phyloP scores from a whole-genome alignment of 2,797 vertebrate genomes.

The Emys orbicularis region DNA sequence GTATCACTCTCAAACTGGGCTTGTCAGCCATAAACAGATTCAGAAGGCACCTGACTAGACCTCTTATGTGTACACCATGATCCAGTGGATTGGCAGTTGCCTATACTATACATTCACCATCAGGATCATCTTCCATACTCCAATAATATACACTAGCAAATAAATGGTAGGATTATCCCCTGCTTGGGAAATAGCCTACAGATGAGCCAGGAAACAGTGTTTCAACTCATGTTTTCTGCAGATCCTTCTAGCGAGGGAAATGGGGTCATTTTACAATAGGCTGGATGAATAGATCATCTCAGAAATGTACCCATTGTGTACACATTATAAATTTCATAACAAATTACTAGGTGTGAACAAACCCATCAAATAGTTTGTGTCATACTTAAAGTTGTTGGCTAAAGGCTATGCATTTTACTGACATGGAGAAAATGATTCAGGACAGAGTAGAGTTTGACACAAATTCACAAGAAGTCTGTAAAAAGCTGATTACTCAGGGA shows the following conservation, averaged over 20 bases:
- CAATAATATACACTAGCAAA: rapidly evolving
- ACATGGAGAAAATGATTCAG: neutral
- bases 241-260: neutral
- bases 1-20: neutral
- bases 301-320: neutral
- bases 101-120: neutral
- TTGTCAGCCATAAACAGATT: neutral
- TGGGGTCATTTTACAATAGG: neutral
- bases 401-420: neutral
- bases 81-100: neutral
- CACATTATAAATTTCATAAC: neutral
- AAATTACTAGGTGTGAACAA: neutral
- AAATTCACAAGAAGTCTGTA: neutral
- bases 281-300: neutral
- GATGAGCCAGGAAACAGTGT: neutral
- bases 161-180: neutral
- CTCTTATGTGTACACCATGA: neutral
- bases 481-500: rapidly evolving
- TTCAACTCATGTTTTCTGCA: neutral
- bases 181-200: neutral
- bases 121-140: rapidly evolving
- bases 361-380: neutral
- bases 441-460: neutral
- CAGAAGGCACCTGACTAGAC: neutral
- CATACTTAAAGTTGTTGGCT: neutral